These are phyloP conservation scores for Pelochelys cantorii DNA, from an alignment of 2,797 vertebrate species.

Conservation along the genomic window DNA sequence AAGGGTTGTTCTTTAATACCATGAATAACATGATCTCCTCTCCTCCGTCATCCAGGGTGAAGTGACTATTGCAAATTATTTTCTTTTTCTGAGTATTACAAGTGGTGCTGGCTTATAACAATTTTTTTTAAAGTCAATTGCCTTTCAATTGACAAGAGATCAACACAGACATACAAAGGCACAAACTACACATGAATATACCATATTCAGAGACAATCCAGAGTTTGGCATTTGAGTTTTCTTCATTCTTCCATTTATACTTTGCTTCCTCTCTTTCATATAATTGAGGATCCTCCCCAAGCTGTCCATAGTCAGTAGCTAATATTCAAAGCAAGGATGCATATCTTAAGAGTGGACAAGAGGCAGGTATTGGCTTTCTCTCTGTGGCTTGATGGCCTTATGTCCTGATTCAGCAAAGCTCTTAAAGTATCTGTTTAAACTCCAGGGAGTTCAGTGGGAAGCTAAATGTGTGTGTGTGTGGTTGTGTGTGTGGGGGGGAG, in stretches of 20 bases:
- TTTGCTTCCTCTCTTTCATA: neutral
- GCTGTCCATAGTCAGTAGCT: neutral
- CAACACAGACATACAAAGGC: neutral
- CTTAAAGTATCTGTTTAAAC: constrained; percentile 48
- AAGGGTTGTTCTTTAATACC: neutral
- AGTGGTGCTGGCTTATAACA: neutral
- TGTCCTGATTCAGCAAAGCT: constrained; percentile 69
- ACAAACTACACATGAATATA: too few species aligned
- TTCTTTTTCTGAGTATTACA: neutral
- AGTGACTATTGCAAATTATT: neutral
- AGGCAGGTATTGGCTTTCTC: constrained; percentile 60
- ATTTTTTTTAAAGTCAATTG: constrained; percentile 1
- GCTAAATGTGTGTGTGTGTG: neutral
- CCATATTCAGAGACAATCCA: neutral
- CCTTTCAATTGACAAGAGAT: constrained; percentile 17
- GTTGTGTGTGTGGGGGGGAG: accelerated
- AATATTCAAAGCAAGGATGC: constrained; percentile 52
- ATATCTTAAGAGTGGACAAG: constrained; percentile 16
- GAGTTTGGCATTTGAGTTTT: neutral
- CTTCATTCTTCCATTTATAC: neutral
- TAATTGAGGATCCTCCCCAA: neutral
- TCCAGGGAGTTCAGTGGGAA: constrained; percentile 58
- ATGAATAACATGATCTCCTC: neutral
- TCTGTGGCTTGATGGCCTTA: constrained; percentile 56
- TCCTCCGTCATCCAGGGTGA: neutral